phyloP scores from a whole-genome alignment of 2,797 vertebrate genomes.

The Mycteria americana region DNA sequence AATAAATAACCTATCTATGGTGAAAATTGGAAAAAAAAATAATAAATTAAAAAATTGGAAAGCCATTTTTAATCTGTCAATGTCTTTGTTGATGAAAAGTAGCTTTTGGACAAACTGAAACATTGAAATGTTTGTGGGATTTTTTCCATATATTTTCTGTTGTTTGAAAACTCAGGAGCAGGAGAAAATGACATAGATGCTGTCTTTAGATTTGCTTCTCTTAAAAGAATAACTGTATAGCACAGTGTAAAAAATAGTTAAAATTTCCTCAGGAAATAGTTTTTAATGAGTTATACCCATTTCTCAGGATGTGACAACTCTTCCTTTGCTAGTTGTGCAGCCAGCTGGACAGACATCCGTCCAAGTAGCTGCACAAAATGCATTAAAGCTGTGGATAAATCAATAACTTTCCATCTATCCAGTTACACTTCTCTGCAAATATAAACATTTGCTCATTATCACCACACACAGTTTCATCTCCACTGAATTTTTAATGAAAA shows the following conservation, averaged over 20 bases:
- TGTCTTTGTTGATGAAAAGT: neutral
- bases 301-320: neutral
- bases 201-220: neutral
- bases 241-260: neutral
- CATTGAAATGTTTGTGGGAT: neutral
- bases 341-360: slow-evolving; percentile 56
- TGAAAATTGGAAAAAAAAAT: neutral
- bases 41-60: neutral
- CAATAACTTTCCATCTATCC: slow-evolving; percentile 67
- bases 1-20: neutral
- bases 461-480: slow-evolving; percentile 70
- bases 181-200: neutral
- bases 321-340: neutral
- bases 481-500: slow-evolving; percentile 77
- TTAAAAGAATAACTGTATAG: neutral
- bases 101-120: neutral
- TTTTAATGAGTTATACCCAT: neutral
- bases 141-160: neutral
- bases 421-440: slow-evolving; percentile 69
- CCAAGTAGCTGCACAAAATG: neutral
- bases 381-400: slow-evolving; percentile 48
- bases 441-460: slow-evolving; percentile 76
- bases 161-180: neutral
- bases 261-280: neutral
- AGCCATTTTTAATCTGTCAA: neutral